Percentiles rank a stretch among this genome's conserved stretches.
These are phyloP conservation scores for Aporrectodea caliginosa DNA, from an alignment of 1,140 invertebrate genomes.

Conservation along the genomic window DNA sequence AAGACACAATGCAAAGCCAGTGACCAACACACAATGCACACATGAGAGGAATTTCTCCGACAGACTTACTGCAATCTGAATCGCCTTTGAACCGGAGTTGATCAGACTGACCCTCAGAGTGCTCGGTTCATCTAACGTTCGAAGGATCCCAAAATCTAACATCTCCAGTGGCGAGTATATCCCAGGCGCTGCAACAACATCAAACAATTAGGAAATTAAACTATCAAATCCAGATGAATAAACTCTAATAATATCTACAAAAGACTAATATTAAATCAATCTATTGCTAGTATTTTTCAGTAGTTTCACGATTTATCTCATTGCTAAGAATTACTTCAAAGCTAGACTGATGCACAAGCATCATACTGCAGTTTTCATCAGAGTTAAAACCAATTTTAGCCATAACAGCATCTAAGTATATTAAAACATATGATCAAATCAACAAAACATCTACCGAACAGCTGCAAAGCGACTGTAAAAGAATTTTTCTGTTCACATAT, in stretches of 20 bases:
- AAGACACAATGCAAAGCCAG: no score
- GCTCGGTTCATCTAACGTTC: constrained; percentile 65
- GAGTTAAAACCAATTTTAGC: background rate
- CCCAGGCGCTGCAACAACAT: constrained; percentile 61
- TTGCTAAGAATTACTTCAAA: no score
- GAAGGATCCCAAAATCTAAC: constrained; percentile 78
- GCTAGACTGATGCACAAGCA: constrained; percentile 21
- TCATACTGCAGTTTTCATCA: constrained; percentile 1
- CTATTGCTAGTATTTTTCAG: no score
- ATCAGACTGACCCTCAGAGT: constrained; percentile 65
- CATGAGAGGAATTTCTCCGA: background rate
- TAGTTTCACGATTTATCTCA: no score
- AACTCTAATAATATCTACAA: no score
- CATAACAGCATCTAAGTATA: background rate
- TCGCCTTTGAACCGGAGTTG: constrained; percentile 68
- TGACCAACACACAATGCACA: background rate
- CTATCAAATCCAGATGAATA: no score
- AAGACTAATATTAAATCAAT: no score
- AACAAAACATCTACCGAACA: no score
- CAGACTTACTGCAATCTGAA: constrained; percentile 67
- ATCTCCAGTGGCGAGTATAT: constrained; percentile 72
- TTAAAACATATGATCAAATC: no score
- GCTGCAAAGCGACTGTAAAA: no score
- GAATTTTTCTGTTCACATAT: no score
- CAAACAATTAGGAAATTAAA: no score